Conservation (phyloP, 1,140 invertebrate genomes). For the Cardiocondyla obscurior region DNA sequence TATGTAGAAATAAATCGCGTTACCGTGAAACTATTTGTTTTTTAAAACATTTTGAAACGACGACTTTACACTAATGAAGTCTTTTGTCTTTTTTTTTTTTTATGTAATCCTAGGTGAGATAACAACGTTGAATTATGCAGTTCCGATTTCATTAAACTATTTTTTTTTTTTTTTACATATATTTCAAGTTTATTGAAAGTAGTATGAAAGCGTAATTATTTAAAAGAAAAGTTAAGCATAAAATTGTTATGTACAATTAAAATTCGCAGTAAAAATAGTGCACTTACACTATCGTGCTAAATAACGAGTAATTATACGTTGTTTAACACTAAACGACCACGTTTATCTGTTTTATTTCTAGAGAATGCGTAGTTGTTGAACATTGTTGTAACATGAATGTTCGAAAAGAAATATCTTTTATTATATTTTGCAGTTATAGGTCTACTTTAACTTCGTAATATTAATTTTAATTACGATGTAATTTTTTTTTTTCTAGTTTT, state of each 20-base stretch:
- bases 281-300: neutral
- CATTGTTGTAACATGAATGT: neutral
- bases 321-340: neutral
- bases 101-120: neutral
- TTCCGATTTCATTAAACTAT: neutral
- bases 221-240: neutral
- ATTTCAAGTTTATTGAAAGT: conserved; percentile 17
- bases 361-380: neutral
- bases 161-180: neutral
- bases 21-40: neutral
- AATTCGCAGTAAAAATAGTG: neutral
- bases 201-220: too few relatives aligned
- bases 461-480: too few relatives aligned
- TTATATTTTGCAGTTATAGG: too few relatives aligned
- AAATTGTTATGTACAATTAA: neutral
- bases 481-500: too few relatives aligned
- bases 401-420: neutral
- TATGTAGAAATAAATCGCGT: neutral
- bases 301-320: neutral
- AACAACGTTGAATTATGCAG: neutral
- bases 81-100: neutral
- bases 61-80: neutral
- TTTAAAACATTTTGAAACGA: neutral
- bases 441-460: too few relatives aligned
- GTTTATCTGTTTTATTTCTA: neutral